Evolutionary conservation across 2,797 vertebrate genomes (phyloP).

Genomic region (Aphelocoma californica): DNA sequence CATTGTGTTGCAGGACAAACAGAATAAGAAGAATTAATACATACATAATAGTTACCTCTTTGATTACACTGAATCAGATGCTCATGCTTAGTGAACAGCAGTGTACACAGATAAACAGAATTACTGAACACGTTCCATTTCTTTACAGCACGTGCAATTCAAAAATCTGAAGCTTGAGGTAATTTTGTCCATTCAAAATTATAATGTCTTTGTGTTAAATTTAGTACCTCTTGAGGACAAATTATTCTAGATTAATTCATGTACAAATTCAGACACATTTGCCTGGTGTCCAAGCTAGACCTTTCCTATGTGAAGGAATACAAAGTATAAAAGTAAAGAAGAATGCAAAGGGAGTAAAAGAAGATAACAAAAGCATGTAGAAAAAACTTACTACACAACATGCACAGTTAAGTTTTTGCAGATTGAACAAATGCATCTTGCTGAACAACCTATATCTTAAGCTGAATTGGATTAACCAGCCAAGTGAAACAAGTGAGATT

Average conservation of each 20-base stretch:
- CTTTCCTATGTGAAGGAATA: not conserved
- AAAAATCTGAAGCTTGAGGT: constrained; percentile 42
- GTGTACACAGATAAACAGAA: constrained; percentile 54
- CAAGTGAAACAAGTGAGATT: constrained; percentile 13
- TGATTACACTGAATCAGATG: constrained; percentile 69
- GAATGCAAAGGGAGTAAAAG: not conserved
- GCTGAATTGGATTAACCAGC: not conserved
- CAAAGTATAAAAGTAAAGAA: not conserved
- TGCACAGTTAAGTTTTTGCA: not conserved
- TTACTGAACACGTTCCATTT: not conserved
- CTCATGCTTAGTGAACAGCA: constrained; percentile 70
- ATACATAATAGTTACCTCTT: constrained; percentile 74
- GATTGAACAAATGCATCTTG: not conserved
- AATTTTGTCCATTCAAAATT: constrained; percentile 33
- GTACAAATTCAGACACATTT: not conserved
- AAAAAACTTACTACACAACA: not conserved
- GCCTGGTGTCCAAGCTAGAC: not conserved
- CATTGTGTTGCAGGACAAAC: constrained; percentile 93
- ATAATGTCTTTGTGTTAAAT: not conserved
- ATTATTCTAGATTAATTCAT: constrained; percentile 11
- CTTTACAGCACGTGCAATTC: constrained; percentile 48
- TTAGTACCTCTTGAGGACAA: not conserved
- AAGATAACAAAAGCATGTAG: not conserved
- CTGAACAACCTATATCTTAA: constrained; percentile 1
- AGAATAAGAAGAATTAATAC: constrained; percentile 88